Evolutionary conservation across 2,888 invertebrate genomes (phyloP).

Genomic region (Eilema caniola): DNA sequence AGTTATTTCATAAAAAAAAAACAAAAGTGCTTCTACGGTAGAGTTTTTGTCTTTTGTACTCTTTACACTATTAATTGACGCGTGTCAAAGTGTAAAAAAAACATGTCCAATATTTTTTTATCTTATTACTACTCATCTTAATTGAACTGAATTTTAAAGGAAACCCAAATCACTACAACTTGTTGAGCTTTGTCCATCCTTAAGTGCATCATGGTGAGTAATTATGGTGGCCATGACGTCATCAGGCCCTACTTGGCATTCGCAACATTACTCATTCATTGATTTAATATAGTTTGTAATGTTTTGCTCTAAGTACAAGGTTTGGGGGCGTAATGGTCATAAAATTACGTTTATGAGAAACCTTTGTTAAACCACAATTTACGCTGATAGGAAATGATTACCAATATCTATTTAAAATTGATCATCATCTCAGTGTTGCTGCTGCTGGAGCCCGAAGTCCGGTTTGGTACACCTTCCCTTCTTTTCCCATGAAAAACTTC

Average conservation of each 20-base stretch:
- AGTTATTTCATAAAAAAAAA: no score
- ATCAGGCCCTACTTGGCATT: neutral
- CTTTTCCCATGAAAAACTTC: no score
- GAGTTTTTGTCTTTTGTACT: no score
- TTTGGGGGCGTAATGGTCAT: neutral
- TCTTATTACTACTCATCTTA: neutral
- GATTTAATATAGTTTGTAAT: neutral
- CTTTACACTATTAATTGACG: no score
- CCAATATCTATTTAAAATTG: no score
- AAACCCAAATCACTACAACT: neutral
- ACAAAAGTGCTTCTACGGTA: no score
- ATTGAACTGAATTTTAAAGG: neutral
- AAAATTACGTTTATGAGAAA: neutral
- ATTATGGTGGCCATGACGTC: conserved; percentile 8
- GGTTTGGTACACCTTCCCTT: no score
- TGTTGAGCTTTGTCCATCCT: conserved; percentile 14
- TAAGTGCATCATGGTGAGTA: conserved; percentile 8
- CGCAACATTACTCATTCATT: conserved; percentile 3
- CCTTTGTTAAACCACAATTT: neutral
- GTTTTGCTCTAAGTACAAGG: conserved; percentile 4
- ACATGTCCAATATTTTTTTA: no score
- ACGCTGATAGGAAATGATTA: no score
- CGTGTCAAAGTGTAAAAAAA: no score
- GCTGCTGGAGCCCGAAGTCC: no score
- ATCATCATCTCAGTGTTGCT: no score